These are phyloP conservation scores for Xiphydria camelus DNA, from an alignment of 2,888 invertebrate genomes.

Conservation along the genomic window DNA sequence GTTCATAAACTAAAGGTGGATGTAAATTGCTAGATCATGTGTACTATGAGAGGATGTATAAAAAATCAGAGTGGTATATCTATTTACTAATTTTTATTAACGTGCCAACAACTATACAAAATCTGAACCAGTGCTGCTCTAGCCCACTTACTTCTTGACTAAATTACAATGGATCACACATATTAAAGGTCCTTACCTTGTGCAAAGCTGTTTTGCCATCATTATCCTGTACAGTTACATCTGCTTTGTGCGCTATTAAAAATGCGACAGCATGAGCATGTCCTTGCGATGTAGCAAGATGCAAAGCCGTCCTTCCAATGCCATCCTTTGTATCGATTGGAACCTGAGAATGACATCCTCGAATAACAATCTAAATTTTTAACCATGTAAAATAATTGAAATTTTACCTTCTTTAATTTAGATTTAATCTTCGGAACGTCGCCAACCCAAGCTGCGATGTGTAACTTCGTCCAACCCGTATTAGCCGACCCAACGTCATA, in stretches of 20 bases:
- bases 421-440: neutral
- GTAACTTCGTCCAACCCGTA: slow-evolving; percentile 4
- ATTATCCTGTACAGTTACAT: neutral
- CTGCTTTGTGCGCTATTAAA: slow-evolving; percentile 2
- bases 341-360: slow-evolving; percentile 1
- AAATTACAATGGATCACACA: no score
- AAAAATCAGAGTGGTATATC: no score
- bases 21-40: no score
- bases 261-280: neutral
- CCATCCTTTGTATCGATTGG: neutral
- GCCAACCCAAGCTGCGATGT: slow-evolving; percentile 4
- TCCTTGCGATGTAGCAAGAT: slow-evolving; percentile 3
- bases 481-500: slow-evolving; percentile 5
- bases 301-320: neutral
- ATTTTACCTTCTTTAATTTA: slow-evolving; percentile 2
- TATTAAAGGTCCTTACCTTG: neutral
- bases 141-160: no score
- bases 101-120: no score
- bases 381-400: neutral
- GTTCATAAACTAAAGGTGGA: no score
- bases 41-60: no score
- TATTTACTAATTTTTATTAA: no score
- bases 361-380: no score
- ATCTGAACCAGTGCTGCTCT: no score
- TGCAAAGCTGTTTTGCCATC: slow-evolving; percentile 3